Evolutionary conservation across 2,113 vertebrate genomes (phyloP).

Genomic region (Zootoca vivipara): DNA sequence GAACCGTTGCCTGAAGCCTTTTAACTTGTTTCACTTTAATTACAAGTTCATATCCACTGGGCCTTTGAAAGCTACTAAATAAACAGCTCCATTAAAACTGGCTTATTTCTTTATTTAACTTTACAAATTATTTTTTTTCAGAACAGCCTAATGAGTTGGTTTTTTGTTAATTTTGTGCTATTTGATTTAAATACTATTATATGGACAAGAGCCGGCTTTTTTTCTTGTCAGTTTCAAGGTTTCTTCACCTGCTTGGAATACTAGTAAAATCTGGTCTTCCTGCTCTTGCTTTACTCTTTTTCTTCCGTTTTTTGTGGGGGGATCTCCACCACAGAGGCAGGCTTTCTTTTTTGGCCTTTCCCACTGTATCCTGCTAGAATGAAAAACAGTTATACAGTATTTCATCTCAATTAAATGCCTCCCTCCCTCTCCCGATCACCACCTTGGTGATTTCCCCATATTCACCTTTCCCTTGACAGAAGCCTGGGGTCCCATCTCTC

Average conservation of each 20-base stretch:
- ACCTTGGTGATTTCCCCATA: slow-evolving; percentile 78
- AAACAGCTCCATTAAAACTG: slow-evolving; percentile 1
- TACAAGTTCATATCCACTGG: background rate
- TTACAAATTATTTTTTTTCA: slow-evolving; percentile 14
- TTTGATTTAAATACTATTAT: slow-evolving; percentile 29
- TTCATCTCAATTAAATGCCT: slow-evolving; percentile 74
- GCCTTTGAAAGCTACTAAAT: slow-evolving; percentile 2
- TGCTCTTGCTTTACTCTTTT: slow-evolving; percentile 76
- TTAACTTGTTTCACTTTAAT: background rate
- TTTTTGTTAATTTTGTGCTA: background rate
- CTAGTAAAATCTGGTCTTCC: slow-evolving; percentile 73
- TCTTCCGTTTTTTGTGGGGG: slow-evolving; percentile 74
- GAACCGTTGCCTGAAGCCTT: slow-evolving; percentile 12
- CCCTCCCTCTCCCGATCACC: slow-evolving; percentile 78
- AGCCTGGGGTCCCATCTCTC: slow-evolving; percentile 79
- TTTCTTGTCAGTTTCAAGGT: slow-evolving; percentile 13
- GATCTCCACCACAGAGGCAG: slow-evolving; percentile 73
- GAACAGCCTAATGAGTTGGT: background rate
- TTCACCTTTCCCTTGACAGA: slow-evolving; percentile 79
- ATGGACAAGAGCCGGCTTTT: background rate
- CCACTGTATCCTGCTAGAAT: slow-evolving; percentile 69
- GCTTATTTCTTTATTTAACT: background rate
- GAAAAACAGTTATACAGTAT: slow-evolving; percentile 69
- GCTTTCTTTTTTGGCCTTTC: slow-evolving; percentile 69
- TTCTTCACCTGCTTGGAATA: slow-evolving; percentile 67